These are phyloP conservation scores for Hydrocynus forskahlii DNA, from an alignment of 2,797 vertebrate genomes.

Conservation along the genomic window DNA sequence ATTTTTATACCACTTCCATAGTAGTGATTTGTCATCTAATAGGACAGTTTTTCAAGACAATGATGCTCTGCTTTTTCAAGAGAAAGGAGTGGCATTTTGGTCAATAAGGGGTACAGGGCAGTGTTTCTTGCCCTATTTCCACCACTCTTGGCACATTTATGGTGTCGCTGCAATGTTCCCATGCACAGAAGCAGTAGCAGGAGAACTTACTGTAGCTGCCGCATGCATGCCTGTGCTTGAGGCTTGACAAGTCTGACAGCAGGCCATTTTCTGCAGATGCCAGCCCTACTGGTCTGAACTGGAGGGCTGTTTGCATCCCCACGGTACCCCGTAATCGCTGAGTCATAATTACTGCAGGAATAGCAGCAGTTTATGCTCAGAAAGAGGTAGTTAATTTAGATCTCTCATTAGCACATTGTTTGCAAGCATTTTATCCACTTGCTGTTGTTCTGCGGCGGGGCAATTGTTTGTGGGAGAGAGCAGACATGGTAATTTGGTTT, in stretches of 20 bases:
- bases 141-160: slow-evolving; percentile 20
- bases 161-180: slow-evolving; percentile 51
- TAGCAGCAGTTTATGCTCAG: slow-evolving; percentile 38
- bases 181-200: background rate
- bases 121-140: background rate
- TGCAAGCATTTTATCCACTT: slow-evolving; percentile 26
- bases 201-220: background rate
- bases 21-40: no score
- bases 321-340: slow-evolving; percentile 33
- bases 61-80: no score
- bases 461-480: slow-evolving; percentile 29
- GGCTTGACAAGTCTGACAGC: background rate
- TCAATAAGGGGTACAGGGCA: background rate
- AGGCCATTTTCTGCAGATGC: background rate
- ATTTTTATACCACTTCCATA: no score
- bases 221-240: background rate
- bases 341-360: slow-evolving; percentile 44
- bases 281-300: slow-evolving; percentile 11
- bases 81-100: no score
- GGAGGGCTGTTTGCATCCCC: slow-evolving; percentile 27
- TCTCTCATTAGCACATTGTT: slow-evolving; percentile 36
- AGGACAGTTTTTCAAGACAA: no score
- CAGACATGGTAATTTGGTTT: slow-evolving; percentile 51
- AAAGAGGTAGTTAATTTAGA: slow-evolving; percentile 35
- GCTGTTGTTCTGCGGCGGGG: slow-evolving; percentile 13